Evolutionary conservation across 2,113 vertebrate genomes (phyloP), one percentile per base, ranked within the genome.

Genomic region (Laticauda colubrina): DNA sequence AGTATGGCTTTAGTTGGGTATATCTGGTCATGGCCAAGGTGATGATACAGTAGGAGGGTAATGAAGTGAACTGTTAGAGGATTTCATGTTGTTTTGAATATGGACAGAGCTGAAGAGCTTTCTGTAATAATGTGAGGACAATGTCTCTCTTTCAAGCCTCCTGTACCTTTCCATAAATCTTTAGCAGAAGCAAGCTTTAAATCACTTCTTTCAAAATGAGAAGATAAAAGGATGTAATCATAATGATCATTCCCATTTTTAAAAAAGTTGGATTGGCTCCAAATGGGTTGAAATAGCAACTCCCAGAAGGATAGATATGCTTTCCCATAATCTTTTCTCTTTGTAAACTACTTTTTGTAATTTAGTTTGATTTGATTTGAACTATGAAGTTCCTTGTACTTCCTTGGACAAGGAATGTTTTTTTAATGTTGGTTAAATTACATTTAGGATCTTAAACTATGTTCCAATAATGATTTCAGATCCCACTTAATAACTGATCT

Each of bases 1-100:
- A 89, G 92, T 94, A 94, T 81, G 90, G 94, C 95, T 97, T 97
- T 95, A 95, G 92, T 95, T 96, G 96, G 94, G 93, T 24, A 69
- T 23, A 10, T 43, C 39, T 55, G 53, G 34, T 56, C 54, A 95
- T 95, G 95, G 95, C 91, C 94, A 93, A 94, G 95, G 92, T 95
- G 94, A 94, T 88, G 94, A 95, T 93, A 55, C 26, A 90, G 85
- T 51, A 56, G 92, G 92, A 5, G 51, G 64, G 51, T 95, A 94
- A 91, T 93, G 89, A 89, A 48, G 57, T 21, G 7, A 39, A 8
- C 92, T 94, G 95, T 92, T 56, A 91, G 56, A 96, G 88, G 91
- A 91, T 88, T n/a, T 15, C n/a, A 45, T 92, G 61, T 29, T 51
- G 29, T 14, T 88, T 29, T 75, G 48, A 54, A 81, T 39, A 69